Conservation (phyloP, 2,888 invertebrate species). For the Acleris literana region DNA sequence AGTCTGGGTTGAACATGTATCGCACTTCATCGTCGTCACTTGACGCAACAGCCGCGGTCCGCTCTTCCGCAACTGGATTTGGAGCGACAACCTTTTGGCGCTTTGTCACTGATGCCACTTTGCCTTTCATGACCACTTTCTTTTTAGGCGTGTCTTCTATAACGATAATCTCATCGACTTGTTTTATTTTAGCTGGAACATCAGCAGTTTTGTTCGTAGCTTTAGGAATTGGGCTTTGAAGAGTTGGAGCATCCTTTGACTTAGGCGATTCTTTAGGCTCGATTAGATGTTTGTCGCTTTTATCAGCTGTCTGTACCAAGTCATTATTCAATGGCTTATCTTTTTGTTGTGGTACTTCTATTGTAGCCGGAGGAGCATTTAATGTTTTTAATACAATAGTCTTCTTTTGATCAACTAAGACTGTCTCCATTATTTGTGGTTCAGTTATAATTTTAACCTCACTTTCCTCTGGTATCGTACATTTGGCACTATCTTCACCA, state of each 20-base stretch:
- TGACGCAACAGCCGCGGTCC: conserved; percentile 49
- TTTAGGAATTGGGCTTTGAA: conserved; percentile 22
- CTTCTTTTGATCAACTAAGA: conserved; percentile 22
- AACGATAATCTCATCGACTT: conserved; percentile 40
- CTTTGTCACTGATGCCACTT: conserved; percentile 54
- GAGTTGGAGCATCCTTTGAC: conserved; percentile 9
- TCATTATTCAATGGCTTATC: conserved; percentile 6
- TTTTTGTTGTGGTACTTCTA: conserved; percentile 11
- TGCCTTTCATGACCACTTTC: conserved; percentile 55
- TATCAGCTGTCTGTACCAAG: conserved; percentile 4
- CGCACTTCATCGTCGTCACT: conserved; percentile 74
- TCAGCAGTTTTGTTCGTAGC: conserved; percentile 43
- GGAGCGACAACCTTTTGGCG: conserved; percentile 51
- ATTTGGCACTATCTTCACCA: conserved; percentile 36
- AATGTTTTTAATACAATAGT: conserved; percentile 5
- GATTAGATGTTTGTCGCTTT: conserved; percentile 6
- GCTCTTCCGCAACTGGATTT: conserved; percentile 41
- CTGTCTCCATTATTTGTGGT: conserved; percentile 40
- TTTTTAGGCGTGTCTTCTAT: conserved; percentile 56
- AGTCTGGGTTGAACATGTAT: conserved; percentile 76
- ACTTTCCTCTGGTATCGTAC: conserved; percentile 39
- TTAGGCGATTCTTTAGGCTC: conserved; percentile 10
- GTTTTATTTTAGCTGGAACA: conserved; percentile 41
- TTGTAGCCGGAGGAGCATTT: conserved; percentile 4
- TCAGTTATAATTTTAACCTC: conserved; percentile 34